Evolutionary conservation across 2,888 invertebrate genomes (phyloP).

Genomic region (Ethmia dodecea): DNA sequence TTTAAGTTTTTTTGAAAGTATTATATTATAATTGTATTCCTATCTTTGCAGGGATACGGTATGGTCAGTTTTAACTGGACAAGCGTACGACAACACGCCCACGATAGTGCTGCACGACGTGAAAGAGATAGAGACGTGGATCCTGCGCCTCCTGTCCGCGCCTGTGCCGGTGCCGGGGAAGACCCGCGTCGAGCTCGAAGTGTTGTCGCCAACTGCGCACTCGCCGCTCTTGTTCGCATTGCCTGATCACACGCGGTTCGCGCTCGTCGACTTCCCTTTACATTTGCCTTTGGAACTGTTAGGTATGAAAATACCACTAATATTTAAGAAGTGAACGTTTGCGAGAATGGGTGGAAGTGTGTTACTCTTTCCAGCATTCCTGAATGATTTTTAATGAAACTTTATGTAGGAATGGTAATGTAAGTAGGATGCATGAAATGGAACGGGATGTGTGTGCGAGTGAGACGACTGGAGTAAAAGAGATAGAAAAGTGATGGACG

Average conservation of each 20-base stretch:
- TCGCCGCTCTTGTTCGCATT: constrained; percentile 94
- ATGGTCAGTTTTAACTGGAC: constrained; percentile 96
- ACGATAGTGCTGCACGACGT: constrained; percentile 97
- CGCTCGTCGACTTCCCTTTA: constrained; percentile 97
- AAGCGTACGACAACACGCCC: constrained; percentile 87
- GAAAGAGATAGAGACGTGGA: constrained; percentile 99
- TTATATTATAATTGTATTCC: not conserved
- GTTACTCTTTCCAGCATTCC: too few relatives aligned
- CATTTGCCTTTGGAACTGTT: constrained; percentile 98
- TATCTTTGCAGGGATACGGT: constrained; percentile 95
- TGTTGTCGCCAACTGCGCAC: constrained; percentile 91
- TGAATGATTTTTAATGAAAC: too few relatives aligned
- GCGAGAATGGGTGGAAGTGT: too few relatives aligned
- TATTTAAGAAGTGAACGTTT: too few relatives aligned
- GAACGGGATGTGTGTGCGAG: too few relatives aligned
- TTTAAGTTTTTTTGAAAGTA: too few relatives aligned
- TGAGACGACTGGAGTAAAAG: too few relatives aligned
- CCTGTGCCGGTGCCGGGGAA: constrained; percentile 99
- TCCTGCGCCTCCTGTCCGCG: constrained; percentile 94
- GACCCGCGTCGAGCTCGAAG: constrained; percentile 88
- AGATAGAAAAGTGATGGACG: too few relatives aligned
- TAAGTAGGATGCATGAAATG: too few relatives aligned
- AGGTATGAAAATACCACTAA: too few relatives aligned
- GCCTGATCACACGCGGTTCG: constrained; percentile 98
- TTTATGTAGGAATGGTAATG: too few relatives aligned